Percentiles rank a stretch among this genome's conserved stretches.
Conservation (phyloP, 2,113 vertebrate species). For the Sprattus sprattus region DNA sequence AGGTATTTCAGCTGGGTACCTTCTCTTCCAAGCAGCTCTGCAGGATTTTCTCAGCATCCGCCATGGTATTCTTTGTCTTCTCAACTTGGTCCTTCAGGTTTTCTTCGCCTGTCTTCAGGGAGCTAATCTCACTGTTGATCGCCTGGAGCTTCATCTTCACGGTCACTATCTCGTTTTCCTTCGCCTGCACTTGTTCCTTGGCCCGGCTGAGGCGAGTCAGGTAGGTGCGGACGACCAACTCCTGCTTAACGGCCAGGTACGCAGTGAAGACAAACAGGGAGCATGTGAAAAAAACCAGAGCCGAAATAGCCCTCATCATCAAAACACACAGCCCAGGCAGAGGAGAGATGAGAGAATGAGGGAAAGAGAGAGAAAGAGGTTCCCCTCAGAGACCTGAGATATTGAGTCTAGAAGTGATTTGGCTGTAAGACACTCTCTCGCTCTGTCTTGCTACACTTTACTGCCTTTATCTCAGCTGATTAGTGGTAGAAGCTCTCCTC, state of each 20-base stretch:
- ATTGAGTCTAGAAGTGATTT: neutral
- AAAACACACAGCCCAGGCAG: neutral
- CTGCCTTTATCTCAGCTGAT: neutral
- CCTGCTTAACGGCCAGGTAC: slow-evolving; percentile 58
- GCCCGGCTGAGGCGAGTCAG: neutral
- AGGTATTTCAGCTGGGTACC: slow-evolving; percentile 43
- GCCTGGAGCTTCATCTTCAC: slow-evolving; percentile 41
- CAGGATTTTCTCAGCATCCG: neutral
- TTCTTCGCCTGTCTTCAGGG: neutral
- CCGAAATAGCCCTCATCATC: slow-evolving; percentile 48
- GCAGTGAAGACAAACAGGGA: slow-evolving; percentile 42
- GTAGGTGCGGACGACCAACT: slow-evolving; percentile 38
- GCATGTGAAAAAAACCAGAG: slow-evolving; percentile 32
- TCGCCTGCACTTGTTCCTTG: slow-evolving; percentile 30
- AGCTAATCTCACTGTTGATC: neutral
- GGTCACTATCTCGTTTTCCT: slow-evolving; percentile 50
- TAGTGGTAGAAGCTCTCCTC: neutral
- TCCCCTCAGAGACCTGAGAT: neutral
- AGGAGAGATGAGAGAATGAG: neutral
- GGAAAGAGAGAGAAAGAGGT: neutral
- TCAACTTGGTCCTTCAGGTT: slow-evolving; percentile 44
- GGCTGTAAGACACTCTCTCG: neutral
- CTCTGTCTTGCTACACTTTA: neutral
- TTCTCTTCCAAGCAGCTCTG: slow-evolving; percentile 51
- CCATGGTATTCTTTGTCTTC: accelerated